Percentiles rank a stretch among this genome's conserved stretches.
These are phyloP conservation scores for Crocuta crocuta DNA, from an alignment of 2,113 vertebrate species.

Conservation along the genomic window DNA sequence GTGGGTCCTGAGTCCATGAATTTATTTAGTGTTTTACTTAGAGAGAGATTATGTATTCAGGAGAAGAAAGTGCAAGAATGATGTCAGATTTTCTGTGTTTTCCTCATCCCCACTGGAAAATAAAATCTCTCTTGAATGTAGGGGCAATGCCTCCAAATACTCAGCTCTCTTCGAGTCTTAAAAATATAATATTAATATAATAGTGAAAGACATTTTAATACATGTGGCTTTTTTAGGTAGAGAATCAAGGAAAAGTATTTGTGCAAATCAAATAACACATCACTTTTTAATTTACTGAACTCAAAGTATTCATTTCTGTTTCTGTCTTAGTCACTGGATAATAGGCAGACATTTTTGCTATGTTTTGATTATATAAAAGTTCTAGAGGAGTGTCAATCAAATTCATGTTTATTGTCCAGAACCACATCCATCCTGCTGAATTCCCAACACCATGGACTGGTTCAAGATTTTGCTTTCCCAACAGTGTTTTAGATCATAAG, in stretches of 20 bases:
- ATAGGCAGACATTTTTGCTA: background rate
- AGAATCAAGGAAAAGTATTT: background rate
- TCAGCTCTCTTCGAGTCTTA: background rate
- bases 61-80: background rate
- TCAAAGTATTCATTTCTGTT: background rate
- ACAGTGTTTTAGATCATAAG: background rate
- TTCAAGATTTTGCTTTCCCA: background rate
- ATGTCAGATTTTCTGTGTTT: constrained; percentile 31
- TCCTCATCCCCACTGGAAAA: background rate
- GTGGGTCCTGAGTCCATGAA: constrained; percentile 45
- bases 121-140: background rate
- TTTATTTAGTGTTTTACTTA: constrained; percentile 70
- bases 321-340: background rate
- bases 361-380: background rate
- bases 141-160: background rate
- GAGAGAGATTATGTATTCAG: constrained; percentile 62
- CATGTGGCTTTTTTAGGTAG: background rate
- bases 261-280: background rate
- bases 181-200: background rate
- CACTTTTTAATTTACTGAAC: background rate
- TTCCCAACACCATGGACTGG: background rate
- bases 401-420: background rate
- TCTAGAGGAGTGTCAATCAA: background rate
- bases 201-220: background rate
- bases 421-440: background rate